These are phyloP conservation scores for Naja naja DNA, from an alignment of 2,113 vertebrate species.

Conservation along the genomic window DNA sequence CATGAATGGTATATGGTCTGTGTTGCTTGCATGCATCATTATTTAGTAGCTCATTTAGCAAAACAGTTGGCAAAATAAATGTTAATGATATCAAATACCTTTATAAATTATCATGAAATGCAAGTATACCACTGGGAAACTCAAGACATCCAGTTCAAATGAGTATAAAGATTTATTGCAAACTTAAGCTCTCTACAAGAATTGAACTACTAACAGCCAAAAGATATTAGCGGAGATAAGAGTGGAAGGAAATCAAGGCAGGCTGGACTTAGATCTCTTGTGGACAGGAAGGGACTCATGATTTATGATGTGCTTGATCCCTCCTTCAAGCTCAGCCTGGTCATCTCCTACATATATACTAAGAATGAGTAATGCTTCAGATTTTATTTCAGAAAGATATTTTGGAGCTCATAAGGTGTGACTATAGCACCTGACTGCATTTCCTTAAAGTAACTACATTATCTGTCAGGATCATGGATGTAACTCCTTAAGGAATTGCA, in stretches of 20 bases:
- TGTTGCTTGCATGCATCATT: not conserved
- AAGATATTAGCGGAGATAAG: not conserved
- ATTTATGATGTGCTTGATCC: not conserved
- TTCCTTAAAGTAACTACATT: not conserved
- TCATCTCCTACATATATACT: not conserved
- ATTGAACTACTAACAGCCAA: not conserved
- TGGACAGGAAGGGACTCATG: not conserved
- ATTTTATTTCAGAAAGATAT: not conserved
- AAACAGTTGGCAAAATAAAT: not conserved
- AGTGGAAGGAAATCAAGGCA: not conserved
- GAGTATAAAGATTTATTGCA: not conserved
- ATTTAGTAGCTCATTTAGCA: not conserved
- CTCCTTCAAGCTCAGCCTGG: not conserved
- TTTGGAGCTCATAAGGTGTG: not conserved
- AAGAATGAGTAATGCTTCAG: not conserved
- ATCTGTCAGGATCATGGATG: not conserved
- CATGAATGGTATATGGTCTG: not conserved
- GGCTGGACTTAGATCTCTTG: not conserved
- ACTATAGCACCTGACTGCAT: not conserved
- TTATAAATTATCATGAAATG: not conserved
- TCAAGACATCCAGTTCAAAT: not conserved
- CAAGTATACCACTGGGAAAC: not conserved
- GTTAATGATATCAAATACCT: not conserved
- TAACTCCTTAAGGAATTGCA: not conserved
- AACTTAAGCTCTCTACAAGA: not conserved